Evolutionary conservation across 1,140 invertebrate genomes (phyloP).

Genomic region (Platorchestia sp.): DNA sequence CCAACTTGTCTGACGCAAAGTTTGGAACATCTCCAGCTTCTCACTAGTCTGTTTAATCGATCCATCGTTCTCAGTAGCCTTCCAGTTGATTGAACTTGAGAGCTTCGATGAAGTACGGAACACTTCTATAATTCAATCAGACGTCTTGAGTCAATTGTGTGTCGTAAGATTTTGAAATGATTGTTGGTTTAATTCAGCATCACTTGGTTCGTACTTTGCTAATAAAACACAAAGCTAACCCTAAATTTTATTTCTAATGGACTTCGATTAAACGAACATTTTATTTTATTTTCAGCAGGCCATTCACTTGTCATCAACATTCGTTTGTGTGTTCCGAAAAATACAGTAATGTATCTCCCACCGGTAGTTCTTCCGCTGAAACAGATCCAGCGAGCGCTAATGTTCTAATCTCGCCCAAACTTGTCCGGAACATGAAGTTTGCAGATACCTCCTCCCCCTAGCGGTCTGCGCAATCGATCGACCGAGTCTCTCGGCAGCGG

Average conservation of each 20-base stretch:
- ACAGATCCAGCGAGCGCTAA: background rate
- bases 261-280: background rate
- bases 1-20: background rate
- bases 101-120: background rate
- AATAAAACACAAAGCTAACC: background rate
- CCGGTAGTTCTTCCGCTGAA: background rate
- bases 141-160: background rate
- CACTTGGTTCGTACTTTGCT: background rate
- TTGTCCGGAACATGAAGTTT: background rate
- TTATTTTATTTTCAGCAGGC: background rate
- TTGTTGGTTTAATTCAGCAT: background rate
- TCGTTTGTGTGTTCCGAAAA: background rate
- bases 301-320: background rate
- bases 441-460: background rate
- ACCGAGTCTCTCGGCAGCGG: background rate
- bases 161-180: background rate
- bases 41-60: background rate
- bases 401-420: background rate
- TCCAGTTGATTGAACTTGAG: background rate
- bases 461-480: background rate
- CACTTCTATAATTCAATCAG: background rate
- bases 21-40: background rate
- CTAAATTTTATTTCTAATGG: background rate
- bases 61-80: background rate
- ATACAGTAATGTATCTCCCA: background rate